phyloP scores from a whole-genome alignment of 2,113 vertebrate species.

The Misgurnus anguillicaudatus region DNA sequence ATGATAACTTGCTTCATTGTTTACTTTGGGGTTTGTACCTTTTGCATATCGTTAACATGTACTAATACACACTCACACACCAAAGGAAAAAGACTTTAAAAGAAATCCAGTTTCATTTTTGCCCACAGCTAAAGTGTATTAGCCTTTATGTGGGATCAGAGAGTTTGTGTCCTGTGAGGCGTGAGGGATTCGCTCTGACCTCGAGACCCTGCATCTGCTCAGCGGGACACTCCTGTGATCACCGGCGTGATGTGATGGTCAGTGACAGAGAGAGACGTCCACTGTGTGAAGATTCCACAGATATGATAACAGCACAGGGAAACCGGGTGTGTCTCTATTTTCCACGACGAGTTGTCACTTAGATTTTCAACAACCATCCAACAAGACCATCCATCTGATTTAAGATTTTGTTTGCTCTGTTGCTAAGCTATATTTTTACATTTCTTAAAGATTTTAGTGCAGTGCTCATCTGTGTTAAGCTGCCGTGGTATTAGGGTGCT shows the following conservation, averaged over 20 bases:
- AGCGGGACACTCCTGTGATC: not conserved
- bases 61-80: no score
- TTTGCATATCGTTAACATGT: no score
- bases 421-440: not conserved
- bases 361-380: constrained; percentile 5
- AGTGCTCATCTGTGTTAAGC: no score
- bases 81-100: no score
- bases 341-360: not conserved
- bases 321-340: not conserved
- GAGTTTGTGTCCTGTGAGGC: constrained; percentile 9
- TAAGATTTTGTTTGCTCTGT: not conserved
- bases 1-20: no score
- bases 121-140: not conserved
- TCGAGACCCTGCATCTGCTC: not conserved
- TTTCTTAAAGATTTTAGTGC: no score
- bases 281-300: constrained; percentile 25
- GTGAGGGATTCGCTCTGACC: not conserved
- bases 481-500: no score
- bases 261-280: not conserved
- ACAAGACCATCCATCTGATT: not conserved
- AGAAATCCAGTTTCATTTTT: not conserved
- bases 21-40: no score
- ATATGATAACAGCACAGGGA: not conserved
- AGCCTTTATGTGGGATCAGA: constrained; percentile 10
- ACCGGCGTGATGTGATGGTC: not conserved